A percentile compares a stretch with the other conserved stretches of the same genome.
Conservation (phyloP, 2,797 vertebrate genomes). For the Caiman crocodilus region DNA sequence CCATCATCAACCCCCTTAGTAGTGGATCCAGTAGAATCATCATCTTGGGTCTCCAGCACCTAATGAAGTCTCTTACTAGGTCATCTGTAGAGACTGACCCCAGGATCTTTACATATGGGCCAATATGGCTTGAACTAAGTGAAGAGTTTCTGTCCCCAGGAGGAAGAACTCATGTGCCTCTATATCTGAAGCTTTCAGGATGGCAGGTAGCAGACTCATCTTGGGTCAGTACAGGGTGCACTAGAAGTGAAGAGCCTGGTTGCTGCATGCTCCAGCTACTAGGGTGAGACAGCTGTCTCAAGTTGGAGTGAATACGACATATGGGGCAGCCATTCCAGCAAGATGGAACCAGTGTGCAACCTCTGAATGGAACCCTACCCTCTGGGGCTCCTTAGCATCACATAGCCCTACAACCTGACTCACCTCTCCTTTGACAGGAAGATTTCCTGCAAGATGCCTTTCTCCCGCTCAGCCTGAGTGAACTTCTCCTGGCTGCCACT, state of each 20-base stretch:
- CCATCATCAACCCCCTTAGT: no score
- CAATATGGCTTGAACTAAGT: neutral
- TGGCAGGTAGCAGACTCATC: neutral
- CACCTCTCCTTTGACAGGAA: constrained; percentile 95
- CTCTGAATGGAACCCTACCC: neutral
- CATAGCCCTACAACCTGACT: neutral
- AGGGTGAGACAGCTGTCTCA: neutral
- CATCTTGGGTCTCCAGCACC: no score
- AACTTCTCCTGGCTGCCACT: constrained; percentile 91
- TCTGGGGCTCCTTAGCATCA: no score
- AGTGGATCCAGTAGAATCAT: no score
- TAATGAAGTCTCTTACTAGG: no score
- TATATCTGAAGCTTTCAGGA: neutral
- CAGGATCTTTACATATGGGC: no score
- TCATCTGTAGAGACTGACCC: neutral
- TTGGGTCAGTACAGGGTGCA: neutral
- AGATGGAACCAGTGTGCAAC: neutral
- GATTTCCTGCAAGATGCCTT: constrained; percentile 95
- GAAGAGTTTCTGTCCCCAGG: neutral
- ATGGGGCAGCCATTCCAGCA: no score
- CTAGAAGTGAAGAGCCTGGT: neutral
- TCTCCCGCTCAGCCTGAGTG: constrained; percentile 92
- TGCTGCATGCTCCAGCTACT: neutral
- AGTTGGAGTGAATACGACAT: no score
- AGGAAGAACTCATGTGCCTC: neutral